Percentiles rank a stretch among this genome's conserved stretches.
phyloP scores from a whole-genome alignment of 2,113 vertebrate species.

The Hypanus sabinus region DNA sequence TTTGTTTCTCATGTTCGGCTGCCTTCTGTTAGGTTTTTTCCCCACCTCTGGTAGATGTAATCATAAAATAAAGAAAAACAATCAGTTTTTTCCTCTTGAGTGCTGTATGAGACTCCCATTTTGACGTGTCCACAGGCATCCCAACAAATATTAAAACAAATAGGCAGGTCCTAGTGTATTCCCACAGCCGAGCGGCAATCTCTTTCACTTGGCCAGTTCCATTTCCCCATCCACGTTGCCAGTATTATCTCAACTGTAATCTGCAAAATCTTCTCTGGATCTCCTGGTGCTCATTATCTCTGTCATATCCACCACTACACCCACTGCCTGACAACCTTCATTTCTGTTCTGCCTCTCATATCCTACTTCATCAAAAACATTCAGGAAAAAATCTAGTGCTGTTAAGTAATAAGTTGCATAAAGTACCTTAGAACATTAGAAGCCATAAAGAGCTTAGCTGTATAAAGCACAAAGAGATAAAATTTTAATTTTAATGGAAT shows the following conservation, averaged over 20 bases:
- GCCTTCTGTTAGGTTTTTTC: background rate
- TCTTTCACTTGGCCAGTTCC: background rate
- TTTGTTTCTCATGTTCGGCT: background rate
- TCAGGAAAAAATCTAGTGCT: background rate
- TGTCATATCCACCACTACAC: background rate
- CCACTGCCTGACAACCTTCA: background rate
- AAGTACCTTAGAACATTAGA: background rate
- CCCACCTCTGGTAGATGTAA: background rate
- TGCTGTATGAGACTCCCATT: background rate
- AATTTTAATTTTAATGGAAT: background rate
- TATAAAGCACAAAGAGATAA: too few relatives aligned
- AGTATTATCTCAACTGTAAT: conserved; percentile 12
- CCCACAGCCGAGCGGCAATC: background rate
- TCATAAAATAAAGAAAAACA: background rate
- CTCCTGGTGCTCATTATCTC: background rate
- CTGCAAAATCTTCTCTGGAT: background rate
- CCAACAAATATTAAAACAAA: background rate
- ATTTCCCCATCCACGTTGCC: background rate
- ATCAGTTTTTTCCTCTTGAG: background rate
- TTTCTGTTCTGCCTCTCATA: too few relatives aligned
- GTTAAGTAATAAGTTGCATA: background rate
- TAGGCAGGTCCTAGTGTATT: background rate
- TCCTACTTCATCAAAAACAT: background rate
- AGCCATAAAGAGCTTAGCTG: background rate
- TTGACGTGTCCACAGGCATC: background rate